Evolutionary conservation across 2,888 invertebrate genomes (phyloP).

Genomic region (Pheosia tremula): DNA sequence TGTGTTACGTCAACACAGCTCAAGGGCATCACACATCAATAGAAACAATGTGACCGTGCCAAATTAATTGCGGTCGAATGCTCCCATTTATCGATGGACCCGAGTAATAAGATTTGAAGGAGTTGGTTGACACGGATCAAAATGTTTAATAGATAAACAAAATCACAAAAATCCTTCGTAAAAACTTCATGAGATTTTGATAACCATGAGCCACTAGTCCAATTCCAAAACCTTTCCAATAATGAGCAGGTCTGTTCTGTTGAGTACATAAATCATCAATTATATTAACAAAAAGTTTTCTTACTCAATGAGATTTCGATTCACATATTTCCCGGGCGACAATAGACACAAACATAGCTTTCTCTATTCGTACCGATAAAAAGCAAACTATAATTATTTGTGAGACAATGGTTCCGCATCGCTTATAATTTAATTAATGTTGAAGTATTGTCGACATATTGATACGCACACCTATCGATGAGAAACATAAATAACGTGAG

Average conservation of each 20-base stretch:
- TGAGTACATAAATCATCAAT: background rate
- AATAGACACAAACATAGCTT: constrained; percentile 51
- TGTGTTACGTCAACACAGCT: constrained; percentile 47
- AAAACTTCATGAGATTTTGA: background rate
- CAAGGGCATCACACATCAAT: constrained; percentile 47
- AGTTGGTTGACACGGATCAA: too few relatives aligned
- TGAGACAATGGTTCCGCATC: constrained; percentile 60
- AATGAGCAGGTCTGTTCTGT: too few relatives aligned
- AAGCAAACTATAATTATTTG: constrained; percentile 52
- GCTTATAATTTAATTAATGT: constrained; percentile 40
- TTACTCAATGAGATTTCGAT: constrained; percentile 26
- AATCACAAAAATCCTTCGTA: background rate
- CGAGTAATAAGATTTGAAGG: too few relatives aligned
- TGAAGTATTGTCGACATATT: constrained; percentile 32
- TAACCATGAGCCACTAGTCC: background rate
- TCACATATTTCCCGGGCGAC: constrained; percentile 51
- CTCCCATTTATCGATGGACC: too few relatives aligned
- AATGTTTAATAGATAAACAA: constrained; percentile 2
- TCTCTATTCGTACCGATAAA: constrained; percentile 52
- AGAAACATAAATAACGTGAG: constrained; percentile 7
- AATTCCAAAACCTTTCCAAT: background rate
- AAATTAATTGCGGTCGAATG: background rate
- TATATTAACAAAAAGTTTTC: constrained; percentile 9
- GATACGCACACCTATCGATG: constrained; percentile 13
- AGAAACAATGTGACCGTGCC: background rate